Evolutionary conservation across 2,888 invertebrate species (phyloP).

Genomic region (Nemotelus pantherinus): DNA sequence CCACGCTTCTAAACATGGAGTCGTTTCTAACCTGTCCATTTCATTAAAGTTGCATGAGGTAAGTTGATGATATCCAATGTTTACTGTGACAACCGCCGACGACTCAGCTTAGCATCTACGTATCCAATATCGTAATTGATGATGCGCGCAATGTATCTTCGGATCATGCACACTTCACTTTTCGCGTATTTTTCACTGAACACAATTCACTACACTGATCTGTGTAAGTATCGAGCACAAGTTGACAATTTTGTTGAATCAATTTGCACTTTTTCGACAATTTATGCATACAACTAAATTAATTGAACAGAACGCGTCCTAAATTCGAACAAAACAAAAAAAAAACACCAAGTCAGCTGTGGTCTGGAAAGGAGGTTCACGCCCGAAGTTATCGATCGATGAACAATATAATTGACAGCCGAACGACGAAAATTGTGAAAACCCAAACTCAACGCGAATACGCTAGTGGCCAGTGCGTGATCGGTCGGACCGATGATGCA

Average conservation of each 20-base stretch:
- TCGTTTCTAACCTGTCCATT: conserved; percentile 1
- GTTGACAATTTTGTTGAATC: too few species aligned
- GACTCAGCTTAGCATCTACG: background rate
- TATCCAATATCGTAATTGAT: background rate
- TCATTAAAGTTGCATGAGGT: conserved; percentile 25
- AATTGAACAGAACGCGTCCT: background rate
- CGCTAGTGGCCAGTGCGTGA: conserved; percentile 6
- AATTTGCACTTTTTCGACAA: background rate
- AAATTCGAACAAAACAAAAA: background rate
- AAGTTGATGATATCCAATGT: conserved; percentile 5
- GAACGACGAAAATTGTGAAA: background rate
- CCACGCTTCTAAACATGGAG: conserved; percentile 5
- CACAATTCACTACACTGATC: too few species aligned
- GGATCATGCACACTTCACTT: background rate
- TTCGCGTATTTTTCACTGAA: background rate
- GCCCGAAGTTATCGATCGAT: too few species aligned
- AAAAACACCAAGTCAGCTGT: too few species aligned
- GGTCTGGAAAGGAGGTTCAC: too few species aligned
- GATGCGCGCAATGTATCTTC: background rate
- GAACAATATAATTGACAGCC: too few species aligned
- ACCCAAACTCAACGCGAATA: background rate
- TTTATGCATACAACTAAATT: background rate
- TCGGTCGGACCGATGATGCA: conserved; percentile 19
- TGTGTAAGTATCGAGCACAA: too few species aligned
- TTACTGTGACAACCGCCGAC: background rate